Conservation (phyloP, 2,888 invertebrate genomes). For the Athalia rosae region DNA sequence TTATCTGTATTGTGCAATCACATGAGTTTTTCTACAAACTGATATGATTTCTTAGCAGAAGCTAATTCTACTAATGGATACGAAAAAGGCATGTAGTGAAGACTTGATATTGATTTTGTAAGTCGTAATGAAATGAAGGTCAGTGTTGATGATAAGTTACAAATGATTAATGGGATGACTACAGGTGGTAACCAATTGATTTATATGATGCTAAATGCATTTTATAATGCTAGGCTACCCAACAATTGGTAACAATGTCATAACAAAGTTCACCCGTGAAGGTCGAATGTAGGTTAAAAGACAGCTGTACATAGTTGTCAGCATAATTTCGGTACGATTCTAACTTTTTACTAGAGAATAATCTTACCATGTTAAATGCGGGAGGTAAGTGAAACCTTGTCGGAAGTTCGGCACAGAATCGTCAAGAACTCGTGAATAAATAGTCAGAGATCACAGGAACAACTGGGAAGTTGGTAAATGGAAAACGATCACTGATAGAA, state of each 20-base stretch:
- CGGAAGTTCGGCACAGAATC: not conserved
- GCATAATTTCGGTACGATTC: not conserved
- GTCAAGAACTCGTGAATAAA: not conserved
- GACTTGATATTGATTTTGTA: conserved; percentile 5
- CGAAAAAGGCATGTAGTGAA: not conserved
- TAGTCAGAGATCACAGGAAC: conserved; percentile 8
- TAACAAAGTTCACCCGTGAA: conserved; percentile 25
- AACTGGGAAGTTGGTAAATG: not conserved
- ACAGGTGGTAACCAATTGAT: not conserved
- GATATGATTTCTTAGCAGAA: too few relatives aligned
- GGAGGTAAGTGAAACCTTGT: not conserved
- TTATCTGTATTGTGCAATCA: too few relatives aligned
- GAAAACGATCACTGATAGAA: too few relatives aligned
- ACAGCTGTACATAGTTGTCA: not conserved
- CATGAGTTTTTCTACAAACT: too few relatives aligned
- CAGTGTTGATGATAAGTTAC: too few relatives aligned
- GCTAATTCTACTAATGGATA: not conserved
- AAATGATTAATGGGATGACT: too few relatives aligned
- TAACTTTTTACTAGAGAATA: not conserved
- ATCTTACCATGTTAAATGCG: conserved; percentile 27
- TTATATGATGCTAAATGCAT: not conserved
- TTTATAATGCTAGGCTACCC: not conserved
- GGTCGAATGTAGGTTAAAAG: conserved; percentile 40
- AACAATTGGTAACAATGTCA: conserved; percentile 30
- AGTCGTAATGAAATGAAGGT: not conserved